These are phyloP conservation scores for Chesias legatella DNA, from an alignment of 2,888 invertebrate genomes.

Conservation along the genomic window DNA sequence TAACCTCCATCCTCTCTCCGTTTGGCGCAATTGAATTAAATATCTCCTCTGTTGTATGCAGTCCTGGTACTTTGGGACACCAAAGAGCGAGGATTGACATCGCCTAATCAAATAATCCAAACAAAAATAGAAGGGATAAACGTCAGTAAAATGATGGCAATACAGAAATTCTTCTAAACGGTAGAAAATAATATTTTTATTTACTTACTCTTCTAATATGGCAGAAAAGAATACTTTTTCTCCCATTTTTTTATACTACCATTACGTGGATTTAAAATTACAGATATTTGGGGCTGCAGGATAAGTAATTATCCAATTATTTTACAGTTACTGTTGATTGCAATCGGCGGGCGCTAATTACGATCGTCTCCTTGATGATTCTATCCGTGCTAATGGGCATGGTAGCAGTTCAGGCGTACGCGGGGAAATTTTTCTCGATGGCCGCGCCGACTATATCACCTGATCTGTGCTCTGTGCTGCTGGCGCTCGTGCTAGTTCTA, in stretches of 20 bases:
- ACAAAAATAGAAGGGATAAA: too few species aligned
- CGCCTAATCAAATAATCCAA: not conserved
- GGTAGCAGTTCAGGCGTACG: conserved; percentile 47
- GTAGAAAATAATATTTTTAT: too few species aligned
- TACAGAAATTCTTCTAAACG: too few species aligned
- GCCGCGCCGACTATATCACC: conserved; percentile 66
- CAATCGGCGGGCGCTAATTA: conserved; percentile 43
- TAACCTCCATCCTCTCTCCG: too few species aligned
- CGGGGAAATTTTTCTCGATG: conserved; percentile 61
- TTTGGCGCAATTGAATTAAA: not conserved
- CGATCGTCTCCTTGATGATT: conserved; percentile 15
- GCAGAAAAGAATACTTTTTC: too few species aligned
- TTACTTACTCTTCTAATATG: too few species aligned
- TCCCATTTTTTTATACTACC: too few species aligned
- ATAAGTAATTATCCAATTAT: too few species aligned
- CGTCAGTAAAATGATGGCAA: too few species aligned
- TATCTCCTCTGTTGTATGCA: conserved; percentile 13
- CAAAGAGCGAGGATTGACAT: conserved; percentile 4
- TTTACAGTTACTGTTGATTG: conserved; percentile 54
- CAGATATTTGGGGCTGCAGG: too few species aligned
- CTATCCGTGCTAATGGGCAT: conserved; percentile 43
- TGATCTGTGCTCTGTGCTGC: conserved; percentile 69
- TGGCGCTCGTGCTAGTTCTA: conserved; percentile 71
- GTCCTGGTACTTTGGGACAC: conserved; percentile 31
- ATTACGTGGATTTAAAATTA: too few species aligned